These are phyloP conservation scores for Strigamia maritima DNA, from an alignment of 2,888 invertebrate species.

Conservation along the genomic window DNA sequence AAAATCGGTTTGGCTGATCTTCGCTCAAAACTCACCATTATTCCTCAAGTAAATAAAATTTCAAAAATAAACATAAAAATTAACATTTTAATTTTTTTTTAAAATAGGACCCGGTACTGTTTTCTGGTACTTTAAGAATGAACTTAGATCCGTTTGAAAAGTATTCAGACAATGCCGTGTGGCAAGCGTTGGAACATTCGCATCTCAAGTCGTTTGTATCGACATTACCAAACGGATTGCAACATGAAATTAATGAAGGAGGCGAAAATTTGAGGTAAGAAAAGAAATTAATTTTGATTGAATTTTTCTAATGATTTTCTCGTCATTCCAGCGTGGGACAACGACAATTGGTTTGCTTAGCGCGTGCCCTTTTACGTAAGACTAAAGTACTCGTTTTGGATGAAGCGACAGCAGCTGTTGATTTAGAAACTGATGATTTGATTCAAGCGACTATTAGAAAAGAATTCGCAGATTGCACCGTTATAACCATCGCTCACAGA, in stretches of 20 bases:
- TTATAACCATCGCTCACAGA: constrained; percentile 44
- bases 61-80: too few relatives aligned
- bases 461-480: constrained; percentile 44
- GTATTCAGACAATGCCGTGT: constrained; percentile 76
- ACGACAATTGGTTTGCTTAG: constrained; percentile 44
- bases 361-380: constrained; percentile 43
- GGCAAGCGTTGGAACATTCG: constrained; percentile 82
- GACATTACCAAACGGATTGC: constrained; percentile 70
- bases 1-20: constrained; percentile 24
- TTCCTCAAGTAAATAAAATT: constrained; percentile 30
- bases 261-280: constrained; percentile 70
- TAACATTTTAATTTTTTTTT: constrained; percentile 55
- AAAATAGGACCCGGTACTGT: constrained; percentile 90
- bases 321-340: constrained; percentile 47
- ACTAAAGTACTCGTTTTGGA: constrained; percentile 44
- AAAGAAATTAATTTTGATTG: not conserved
- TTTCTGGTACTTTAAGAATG: constrained; percentile 83
- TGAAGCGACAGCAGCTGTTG: constrained; percentile 45
- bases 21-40: constrained; percentile 31
- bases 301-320: not conserved
- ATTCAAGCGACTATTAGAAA: constrained; percentile 44
- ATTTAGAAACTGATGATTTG: constrained; percentile 44
- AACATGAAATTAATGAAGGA: constrained; percentile 82
- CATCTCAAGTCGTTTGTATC: constrained; percentile 82
- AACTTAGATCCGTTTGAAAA: constrained; percentile 87